Base-by-base conservation (phyloP, 2,888 invertebrate genomes). In the Ormyrus nitidulus region DNA sequence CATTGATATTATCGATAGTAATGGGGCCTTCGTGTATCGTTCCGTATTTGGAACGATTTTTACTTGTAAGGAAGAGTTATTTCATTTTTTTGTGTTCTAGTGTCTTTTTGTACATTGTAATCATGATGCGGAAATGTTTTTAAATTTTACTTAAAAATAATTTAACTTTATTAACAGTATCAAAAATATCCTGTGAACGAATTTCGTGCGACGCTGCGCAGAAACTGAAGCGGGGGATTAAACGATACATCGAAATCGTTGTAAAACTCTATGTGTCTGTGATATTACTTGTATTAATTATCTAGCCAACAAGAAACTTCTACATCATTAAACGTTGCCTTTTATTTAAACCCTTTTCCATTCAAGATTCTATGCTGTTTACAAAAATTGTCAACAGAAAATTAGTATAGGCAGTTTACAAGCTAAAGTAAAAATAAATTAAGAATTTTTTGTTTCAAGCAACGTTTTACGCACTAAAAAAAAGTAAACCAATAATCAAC, bases 201-300 rank as follows among this genome's bases (percentile, higher is more conserved):
- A 9, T 64, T 53, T 64, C 44, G 49, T n/a, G 19, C n/a, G 49
- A 46, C 10, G 34, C 62, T 68, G 62, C 54, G 13, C 6, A n/a
- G 51, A 66, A 74, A 71, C 65, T 65, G 70, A 56, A 72, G 72
- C 58, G 13, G 7, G 56, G 53, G 68, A 68, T 58, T 3, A 48
- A 74, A 64, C 75, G 53, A 65, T 48, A 54, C 58, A 56, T 62
- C 53, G 64, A 46, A 46, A 68, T 77, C 64, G 64, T 82, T 66
- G 51, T 77, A 69, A 75, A 81, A 79, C 77, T 74, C 69, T 87
- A 86, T 86, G 84, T 85, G 85, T 88, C 90, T 90, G 90, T 90
- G 90, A 90, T 90, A 90, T 90, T 90, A 90, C 86, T 88, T 88
- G 85, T 89, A 88, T 86, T 85, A 87, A 88, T 87, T 85, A 84